Evolutionary conservation across 2,797 vertebrate genomes (phyloP).

Genomic region (Cottoperca gobio): DNA sequence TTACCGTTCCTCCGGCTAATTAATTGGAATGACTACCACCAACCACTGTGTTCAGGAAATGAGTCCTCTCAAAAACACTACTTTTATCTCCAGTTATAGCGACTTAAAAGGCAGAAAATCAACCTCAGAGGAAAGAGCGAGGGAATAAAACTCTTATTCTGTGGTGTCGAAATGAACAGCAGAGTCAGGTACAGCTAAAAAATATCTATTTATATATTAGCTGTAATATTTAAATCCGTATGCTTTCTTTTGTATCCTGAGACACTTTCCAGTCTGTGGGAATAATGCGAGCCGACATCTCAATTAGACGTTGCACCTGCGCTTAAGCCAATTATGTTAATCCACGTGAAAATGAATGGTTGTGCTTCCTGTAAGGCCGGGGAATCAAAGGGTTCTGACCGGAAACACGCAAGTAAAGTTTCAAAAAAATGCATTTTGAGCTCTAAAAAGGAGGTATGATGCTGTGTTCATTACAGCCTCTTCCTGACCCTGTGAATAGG

Average conservation of each 20-base stretch:
- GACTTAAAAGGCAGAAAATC: conserved; percentile 40
- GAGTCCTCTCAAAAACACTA: conserved; percentile 64
- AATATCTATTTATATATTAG: too few relatives aligned
- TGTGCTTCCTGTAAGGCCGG: conserved; percentile 31
- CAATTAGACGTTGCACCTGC: conserved; percentile 63
- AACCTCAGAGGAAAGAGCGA: conserved; percentile 9
- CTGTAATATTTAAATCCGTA: conserved; percentile 13
- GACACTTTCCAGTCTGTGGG: conserved; percentile 21
- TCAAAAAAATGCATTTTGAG: conserved; percentile 25
- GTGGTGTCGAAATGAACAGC: conserved; percentile 38
- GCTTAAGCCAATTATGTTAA: conserved; percentile 53
- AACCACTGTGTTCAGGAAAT: conserved; percentile 69
- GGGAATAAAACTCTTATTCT: conserved; percentile 8
- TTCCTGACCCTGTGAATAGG: conserved; percentile 50
- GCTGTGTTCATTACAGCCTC: conserved; percentile 47
- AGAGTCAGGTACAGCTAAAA: not conserved
- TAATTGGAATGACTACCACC: conserved; percentile 79
- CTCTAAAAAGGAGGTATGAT: conserved; percentile 7
- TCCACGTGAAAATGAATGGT: conserved; percentile 58
- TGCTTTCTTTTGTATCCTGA: not conserved
- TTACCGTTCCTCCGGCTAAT: conserved; percentile 77
- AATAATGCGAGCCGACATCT: conserved; percentile 25
- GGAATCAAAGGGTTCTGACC: conserved; percentile 33
- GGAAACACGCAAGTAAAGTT: not conserved
- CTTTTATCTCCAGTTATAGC: conserved; percentile 12